phyloP scores from a whole-genome alignment of 2,797 vertebrate genomes.

The Lagodon rhomboides region DNA sequence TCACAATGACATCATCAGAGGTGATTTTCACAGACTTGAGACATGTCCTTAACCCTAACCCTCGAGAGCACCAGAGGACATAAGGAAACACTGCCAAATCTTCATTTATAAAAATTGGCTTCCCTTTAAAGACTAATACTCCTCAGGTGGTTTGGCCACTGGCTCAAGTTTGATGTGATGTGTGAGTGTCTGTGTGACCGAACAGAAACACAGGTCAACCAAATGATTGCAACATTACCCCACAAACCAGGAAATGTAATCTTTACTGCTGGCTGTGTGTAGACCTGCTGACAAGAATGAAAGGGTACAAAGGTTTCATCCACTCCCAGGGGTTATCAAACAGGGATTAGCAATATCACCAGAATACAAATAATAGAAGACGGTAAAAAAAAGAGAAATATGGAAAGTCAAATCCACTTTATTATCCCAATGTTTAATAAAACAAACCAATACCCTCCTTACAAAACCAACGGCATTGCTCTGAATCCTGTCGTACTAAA shows the following conservation, averaged over 20 bases:
- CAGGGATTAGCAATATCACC: not conserved
- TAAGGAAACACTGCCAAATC: not conserved
- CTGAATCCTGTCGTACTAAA: not conserved
- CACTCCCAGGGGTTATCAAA: not conserved
- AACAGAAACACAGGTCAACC: not conserved
- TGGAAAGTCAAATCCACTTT: slow-evolving; percentile 17
- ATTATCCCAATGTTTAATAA: slow-evolving; percentile 10
- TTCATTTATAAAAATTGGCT: too few species aligned
- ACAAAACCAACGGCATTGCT: not conserved
- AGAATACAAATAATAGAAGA: not conserved
- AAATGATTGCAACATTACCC: not conserved
- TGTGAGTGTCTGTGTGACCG: not conserved
- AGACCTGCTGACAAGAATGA: slow-evolving; percentile 2
- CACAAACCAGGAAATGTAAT: slow-evolving; percentile 7
- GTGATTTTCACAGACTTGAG: not conserved
- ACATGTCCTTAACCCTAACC: not conserved
- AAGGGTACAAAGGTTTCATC: slow-evolving; percentile 44
- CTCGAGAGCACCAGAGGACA: not conserved
- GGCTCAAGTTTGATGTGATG: not conserved
- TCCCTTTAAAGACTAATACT: not conserved
- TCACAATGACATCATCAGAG: slow-evolving; percentile 3
- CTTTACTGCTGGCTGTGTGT: not conserved
- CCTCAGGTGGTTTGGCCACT: not conserved
- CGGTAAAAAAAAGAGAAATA: not conserved
- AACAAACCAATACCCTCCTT: not conserved